Evolutionary conservation across 1,140 invertebrate genomes (phyloP).

Genomic region (honey bee (Apis mellifera)): DNA sequence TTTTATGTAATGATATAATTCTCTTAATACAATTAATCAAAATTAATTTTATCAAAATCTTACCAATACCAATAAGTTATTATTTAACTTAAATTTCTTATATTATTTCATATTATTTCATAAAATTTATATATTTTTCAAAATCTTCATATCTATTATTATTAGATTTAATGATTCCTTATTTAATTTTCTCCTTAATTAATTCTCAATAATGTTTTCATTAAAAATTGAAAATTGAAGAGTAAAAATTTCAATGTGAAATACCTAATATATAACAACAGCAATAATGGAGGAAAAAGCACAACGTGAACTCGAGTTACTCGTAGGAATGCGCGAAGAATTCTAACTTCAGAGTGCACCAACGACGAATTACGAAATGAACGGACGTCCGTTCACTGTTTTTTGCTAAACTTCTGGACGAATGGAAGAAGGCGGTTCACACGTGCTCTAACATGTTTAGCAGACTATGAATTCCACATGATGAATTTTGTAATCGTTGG

Average conservation of each 20-base stretch:
- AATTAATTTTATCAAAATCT: too few species aligned
- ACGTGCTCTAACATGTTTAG: background rate
- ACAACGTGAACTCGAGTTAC: background rate
- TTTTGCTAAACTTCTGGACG: slow-evolving; percentile 22
- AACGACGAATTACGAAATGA: slow-evolving; percentile 30
- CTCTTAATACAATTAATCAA: too few species aligned
- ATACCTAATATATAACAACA: background rate
- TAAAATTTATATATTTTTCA: too few species aligned
- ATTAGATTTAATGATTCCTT: too few species aligned
- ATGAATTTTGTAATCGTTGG: background rate
- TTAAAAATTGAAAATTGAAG: background rate
- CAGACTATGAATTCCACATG: background rate
- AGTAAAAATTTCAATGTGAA: background rate
- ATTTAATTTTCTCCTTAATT: too few species aligned
- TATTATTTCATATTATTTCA: too few species aligned
- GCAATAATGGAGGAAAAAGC: too few species aligned
- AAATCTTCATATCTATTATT: too few species aligned
- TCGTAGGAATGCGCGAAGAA: slow-evolving; percentile 11
- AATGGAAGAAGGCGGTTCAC: slow-evolving; percentile 20
- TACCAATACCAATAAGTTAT: too few species aligned
- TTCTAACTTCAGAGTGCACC: slow-evolving; percentile 13
- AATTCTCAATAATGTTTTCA: too few species aligned
- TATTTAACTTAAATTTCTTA: too few species aligned
- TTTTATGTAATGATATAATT: too few species aligned
- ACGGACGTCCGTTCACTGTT: slow-evolving; percentile 40